phyloP scores from a whole-genome alignment of 2,888 invertebrate genomes.

The Brenthis ino region DNA sequence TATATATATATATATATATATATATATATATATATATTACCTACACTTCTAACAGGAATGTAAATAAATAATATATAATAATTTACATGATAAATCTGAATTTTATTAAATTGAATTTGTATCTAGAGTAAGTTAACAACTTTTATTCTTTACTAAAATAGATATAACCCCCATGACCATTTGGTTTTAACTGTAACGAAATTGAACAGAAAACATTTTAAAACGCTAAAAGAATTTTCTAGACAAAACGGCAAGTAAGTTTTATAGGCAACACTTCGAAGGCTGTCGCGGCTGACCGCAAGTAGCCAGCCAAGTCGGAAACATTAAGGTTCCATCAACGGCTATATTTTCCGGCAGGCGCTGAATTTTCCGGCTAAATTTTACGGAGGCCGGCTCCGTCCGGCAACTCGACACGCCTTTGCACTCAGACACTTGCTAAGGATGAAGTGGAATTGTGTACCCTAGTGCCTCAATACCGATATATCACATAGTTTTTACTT shows the following conservation, averaged over 20 bases:
- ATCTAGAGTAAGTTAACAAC: neutral
- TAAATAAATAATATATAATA: too few species aligned
- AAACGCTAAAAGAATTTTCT: constrained; percentile 34
- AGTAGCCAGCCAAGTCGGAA: constrained; percentile 73
- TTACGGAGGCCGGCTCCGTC: constrained; percentile 67
- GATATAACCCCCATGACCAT: too few species aligned
- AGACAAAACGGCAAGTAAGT: constrained; percentile 38
- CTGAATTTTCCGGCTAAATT: constrained; percentile 53
- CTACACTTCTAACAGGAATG: too few species aligned
- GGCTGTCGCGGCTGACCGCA: constrained; percentile 66
- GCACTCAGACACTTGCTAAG: constrained; percentile 73
- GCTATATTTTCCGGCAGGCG: constrained; percentile 74
- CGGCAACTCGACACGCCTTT: constrained; percentile 76
- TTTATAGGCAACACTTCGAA: constrained; percentile 63
- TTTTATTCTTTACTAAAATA: neutral
- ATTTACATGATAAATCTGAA: too few species aligned
- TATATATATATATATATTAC: too few species aligned
- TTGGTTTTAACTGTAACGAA: constrained; percentile 1
- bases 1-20: too few species aligned
- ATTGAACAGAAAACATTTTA: constrained; percentile 5
- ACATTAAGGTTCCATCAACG: constrained; percentile 79
- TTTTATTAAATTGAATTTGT: too few species aligned
- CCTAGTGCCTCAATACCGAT: constrained; percentile 61
- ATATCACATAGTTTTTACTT: constrained; percentile 59
- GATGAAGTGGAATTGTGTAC: constrained; percentile 71